Evolutionary conservation across 2,113 vertebrate genomes (phyloP), one percentile per base, ranked within the genome.

Genomic region (Gulo gulo): DNA sequence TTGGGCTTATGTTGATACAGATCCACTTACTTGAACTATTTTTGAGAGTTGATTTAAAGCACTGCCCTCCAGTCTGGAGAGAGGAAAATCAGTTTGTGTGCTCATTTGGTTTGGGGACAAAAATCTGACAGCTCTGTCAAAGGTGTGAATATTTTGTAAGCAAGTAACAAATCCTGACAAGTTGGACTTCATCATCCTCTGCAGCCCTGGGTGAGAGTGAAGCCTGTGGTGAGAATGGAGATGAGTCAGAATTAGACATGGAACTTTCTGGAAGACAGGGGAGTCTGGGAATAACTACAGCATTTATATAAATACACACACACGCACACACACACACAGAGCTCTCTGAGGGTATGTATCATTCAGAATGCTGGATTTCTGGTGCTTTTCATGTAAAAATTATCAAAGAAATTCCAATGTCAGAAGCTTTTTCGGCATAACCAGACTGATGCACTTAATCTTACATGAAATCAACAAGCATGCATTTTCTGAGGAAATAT

Each of bases 101-200:
- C 97, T 99, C 98, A 98, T 98, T 98, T 97, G 74, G 69, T 98
- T 98, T 98, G 98, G 95, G 96, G 96, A 98, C 98, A 98, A 59
- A 98, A 99, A 98, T 98, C 98, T 99, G 99, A 99, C 98, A 99
- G 98, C 97, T 98, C 97, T 99, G 99, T 99, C 98, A 99, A 98
- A 98, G 98, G 98, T 99, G 97, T 97, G 98, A 98, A 97, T 97
- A 92, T 98, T 98, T 98, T 14, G 76, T 97, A 98, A 98, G 97
- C 98, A 98, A 98, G 97, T 99, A 99, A 99, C 97, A 96, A 97
- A 96, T 97, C 97, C 98, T 99, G 99, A 99, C 99, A 99, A 98
- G 98, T 93, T 97, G 97, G 98, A 98, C 98, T 98, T 98, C 98
- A 98, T 99, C 98, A 98, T 98, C 97, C 96, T 97, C 94, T 98